phyloP scores from a whole-genome alignment of 1,140 invertebrate genomes.

The Pomacea maculata region DNA sequence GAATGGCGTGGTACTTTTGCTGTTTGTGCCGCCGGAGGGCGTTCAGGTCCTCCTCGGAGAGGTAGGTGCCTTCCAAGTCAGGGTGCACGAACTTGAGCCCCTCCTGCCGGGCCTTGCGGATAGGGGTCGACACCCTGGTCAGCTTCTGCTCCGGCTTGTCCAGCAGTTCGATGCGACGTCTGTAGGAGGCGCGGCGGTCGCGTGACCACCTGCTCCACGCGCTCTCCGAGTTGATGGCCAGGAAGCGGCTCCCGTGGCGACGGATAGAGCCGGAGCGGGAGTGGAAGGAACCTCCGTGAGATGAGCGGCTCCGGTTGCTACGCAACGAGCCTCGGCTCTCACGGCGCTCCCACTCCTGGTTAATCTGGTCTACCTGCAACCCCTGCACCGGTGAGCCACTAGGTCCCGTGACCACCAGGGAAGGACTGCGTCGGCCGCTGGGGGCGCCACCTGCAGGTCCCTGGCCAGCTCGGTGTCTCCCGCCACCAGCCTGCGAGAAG shows the following conservation, averaged over 20 bases:
- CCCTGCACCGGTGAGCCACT: constrained; percentile 9
- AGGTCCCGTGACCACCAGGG: too few relatives aligned
- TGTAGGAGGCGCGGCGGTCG: constrained; percentile 54
- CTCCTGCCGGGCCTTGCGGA: constrained; percentile 62
- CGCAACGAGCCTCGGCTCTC: constrained; percentile 28
- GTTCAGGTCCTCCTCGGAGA: constrained; percentile 58
- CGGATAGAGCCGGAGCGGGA: constrained; percentile 39
- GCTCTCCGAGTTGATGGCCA: constrained; percentile 46
- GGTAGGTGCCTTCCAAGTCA: constrained; percentile 55
- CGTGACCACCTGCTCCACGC: constrained; percentile 61
- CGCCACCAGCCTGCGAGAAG: constrained; percentile 11
- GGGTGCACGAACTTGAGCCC: constrained; percentile 59
- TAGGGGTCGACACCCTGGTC: constrained; percentile 57
- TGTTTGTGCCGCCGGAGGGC: constrained; percentile 52
- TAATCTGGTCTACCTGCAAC: constrained; percentile 42
- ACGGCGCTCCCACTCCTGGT: constrained; percentile 47
- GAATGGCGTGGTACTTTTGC: constrained; percentile 51
- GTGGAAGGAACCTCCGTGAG: constrained; percentile 44
- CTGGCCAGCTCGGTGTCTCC: too few relatives aligned
- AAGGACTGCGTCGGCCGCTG: background rate
- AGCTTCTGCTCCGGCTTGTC: constrained; percentile 47
- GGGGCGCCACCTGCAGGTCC: background rate
- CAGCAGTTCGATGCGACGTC: constrained; percentile 51
- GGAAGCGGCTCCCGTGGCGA: constrained; percentile 35
- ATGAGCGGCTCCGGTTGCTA: constrained; percentile 34